Evolutionary conservation across 2,888 invertebrate genomes (phyloP).

Genomic region (Habroteleia sp.): DNA sequence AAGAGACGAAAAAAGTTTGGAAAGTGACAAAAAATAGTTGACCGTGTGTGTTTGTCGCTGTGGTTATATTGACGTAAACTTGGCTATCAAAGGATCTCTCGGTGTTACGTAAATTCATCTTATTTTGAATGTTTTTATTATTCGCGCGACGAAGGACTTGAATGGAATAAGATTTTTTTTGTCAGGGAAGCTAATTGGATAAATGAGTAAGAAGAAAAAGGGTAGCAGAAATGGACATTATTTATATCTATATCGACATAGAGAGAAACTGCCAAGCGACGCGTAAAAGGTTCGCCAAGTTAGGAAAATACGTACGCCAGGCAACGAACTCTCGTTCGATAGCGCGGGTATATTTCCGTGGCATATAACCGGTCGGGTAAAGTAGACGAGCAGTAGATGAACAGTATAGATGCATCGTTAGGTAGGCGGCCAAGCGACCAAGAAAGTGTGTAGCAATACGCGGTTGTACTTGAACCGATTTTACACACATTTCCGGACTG

Average conservation of each 20-base stretch:
- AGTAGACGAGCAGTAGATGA: constrained; percentile 59
- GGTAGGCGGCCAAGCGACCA: constrained; percentile 59
- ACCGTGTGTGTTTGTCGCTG: background rate
- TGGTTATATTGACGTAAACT: constrained; percentile 5
- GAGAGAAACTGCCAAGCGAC: constrained; percentile 62
- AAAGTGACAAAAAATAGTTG: no score
- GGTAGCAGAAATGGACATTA: constrained; percentile 27
- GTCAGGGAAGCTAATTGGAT: background rate
- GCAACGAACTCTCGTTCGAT: constrained; percentile 68
- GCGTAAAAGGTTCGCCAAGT: constrained; percentile 62
- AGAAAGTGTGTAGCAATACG: constrained; percentile 63
- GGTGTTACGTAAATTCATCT: constrained; percentile 5
- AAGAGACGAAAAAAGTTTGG: background rate
- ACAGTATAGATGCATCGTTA: constrained; percentile 54
- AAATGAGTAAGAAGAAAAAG: background rate
- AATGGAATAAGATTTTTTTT: no score
- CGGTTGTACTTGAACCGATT: constrained; percentile 63
- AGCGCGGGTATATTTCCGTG: constrained; percentile 65
- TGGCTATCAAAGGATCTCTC: background rate
- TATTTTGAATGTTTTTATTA: background rate
- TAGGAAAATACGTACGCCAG: constrained; percentile 65
- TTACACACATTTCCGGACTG: constrained; percentile 56
- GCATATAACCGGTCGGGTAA: constrained; percentile 65
- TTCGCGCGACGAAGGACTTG: no score
- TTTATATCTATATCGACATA: constrained; percentile 36